phyloP scores from a whole-genome alignment of 2,888 invertebrate genomes.

The Xestoiulus laeticollis region DNA sequence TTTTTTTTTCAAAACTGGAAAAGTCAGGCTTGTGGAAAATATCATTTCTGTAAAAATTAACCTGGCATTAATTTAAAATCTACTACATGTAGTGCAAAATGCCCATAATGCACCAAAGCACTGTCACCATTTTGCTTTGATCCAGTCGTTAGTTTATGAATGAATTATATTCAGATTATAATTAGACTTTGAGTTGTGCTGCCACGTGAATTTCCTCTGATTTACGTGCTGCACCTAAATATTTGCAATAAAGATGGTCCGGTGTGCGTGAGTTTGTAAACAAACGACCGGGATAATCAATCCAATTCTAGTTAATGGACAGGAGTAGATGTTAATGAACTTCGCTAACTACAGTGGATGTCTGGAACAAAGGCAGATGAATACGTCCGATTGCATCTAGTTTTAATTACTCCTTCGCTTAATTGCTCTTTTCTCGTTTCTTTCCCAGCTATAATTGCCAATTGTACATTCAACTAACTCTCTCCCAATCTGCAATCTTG shows the following conservation, averaged over 20 bases:
- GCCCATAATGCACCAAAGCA: too few species aligned
- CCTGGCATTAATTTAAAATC: too few species aligned
- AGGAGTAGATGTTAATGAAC: background rate
- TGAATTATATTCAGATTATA: too few species aligned
- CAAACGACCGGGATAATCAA: background rate
- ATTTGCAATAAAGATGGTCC: background rate
- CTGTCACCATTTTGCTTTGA: too few species aligned
- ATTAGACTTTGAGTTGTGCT: too few species aligned
- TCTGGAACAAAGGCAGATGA: background rate
- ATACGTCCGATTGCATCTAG: background rate
- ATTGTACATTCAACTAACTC: background rate
- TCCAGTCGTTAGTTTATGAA: too few species aligned
- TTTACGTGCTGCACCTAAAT: background rate
- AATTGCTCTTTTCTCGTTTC: constrained; percentile 23
- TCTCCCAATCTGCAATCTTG: constrained; percentile 7
- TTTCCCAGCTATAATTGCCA: background rate
- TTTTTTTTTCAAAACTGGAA: too few species aligned
- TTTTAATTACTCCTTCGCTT: constrained; percentile 8
- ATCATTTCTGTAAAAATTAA: too few species aligned
- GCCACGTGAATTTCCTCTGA: too few species aligned
- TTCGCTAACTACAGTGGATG: background rate
- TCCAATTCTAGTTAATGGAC: background rate
- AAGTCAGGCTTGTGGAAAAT: too few species aligned
- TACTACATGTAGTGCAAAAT: too few species aligned
- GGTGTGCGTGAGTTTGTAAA: constrained; percentile 3